Evolutionary conservation across 2,888 invertebrate species (phyloP).

Genomic region (Limnephilus rhombicus): DNA sequence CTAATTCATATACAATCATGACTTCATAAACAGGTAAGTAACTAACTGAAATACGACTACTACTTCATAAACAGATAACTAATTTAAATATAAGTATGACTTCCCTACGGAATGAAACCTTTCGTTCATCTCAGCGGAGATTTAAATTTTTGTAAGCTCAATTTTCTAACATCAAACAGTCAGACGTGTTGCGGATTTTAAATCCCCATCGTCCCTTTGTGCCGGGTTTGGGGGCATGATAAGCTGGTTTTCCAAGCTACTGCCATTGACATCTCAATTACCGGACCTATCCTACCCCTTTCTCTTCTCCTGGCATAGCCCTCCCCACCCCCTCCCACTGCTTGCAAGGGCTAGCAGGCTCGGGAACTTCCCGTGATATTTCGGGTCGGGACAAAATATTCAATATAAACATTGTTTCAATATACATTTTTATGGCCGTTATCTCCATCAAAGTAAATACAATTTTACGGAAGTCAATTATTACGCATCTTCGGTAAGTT

Average conservation of each 20-base stretch:
- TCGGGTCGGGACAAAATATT: background rate
- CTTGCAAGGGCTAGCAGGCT: background rate
- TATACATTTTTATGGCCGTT: no score
- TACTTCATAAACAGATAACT: background rate
- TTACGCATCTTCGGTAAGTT: background rate
- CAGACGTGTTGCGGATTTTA: slow-evolving; percentile 39
- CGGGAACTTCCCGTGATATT: background rate
- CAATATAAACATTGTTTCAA: background rate
- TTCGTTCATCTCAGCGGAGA: background rate
- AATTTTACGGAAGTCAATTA: background rate
- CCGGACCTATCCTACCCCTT: background rate
- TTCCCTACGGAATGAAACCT: background rate
- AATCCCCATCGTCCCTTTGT: slow-evolving; percentile 27
- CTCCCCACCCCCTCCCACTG: background rate
- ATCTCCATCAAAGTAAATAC: background rate
- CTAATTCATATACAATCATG: no score
- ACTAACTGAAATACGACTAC: no score
- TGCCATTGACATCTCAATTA: slow-evolving; percentile 50
- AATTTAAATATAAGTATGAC: background rate
- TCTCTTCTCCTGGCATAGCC: background rate
- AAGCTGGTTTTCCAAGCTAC: slow-evolving; percentile 41
- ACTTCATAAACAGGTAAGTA: no score
- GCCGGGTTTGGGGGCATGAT: background rate
- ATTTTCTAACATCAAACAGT: slow-evolving; percentile 8
- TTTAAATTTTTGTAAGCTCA: background rate